A percentile compares a stretch with the other conserved stretches of the same genome.
Evolutionary conservation across 2,113 vertebrate genomes (phyloP).

Genomic region (Caracal caracal): DNA sequence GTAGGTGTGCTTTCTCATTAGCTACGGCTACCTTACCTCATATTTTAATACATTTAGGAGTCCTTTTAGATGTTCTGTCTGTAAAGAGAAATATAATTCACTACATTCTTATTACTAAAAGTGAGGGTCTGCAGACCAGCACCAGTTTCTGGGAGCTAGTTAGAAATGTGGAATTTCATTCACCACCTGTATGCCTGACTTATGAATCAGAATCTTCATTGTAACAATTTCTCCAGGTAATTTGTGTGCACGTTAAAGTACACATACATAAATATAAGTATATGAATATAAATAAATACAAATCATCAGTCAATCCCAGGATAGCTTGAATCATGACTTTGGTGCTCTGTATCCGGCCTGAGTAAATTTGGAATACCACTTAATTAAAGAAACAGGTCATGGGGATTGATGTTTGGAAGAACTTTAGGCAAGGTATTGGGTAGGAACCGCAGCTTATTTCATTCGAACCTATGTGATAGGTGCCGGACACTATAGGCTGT

Average conservation of each 20-base stretch:
- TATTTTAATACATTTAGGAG: not conserved
- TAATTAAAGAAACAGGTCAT: not conserved
- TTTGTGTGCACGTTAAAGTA: not conserved
- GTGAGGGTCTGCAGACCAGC: not conserved
- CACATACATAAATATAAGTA: not conserved
- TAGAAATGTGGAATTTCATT: not conserved
- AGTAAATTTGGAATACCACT: not conserved
- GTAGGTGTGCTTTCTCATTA: not conserved
- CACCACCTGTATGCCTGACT: not conserved
- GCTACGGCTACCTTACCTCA: not conserved
- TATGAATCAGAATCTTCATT: not conserved
- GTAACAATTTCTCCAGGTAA: not conserved
- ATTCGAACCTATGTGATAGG: not conserved
- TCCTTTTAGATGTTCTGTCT: not conserved
- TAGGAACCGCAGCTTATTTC: not conserved
- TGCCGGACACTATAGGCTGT: not conserved
- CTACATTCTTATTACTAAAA: not conserved
- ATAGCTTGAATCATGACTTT: not conserved
- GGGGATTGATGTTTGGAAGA: not conserved
- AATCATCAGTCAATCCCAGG: not conserved
- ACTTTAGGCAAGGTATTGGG: not conserved
- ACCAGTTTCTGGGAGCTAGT: not conserved
- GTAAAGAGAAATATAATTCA: not conserved
- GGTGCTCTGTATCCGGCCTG: not conserved
- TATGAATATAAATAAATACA: too few relatives aligned